These are phyloP conservation scores for Calameuta idolon DNA, from an alignment of 2,888 invertebrate species.

Conservation along the genomic window DNA sequence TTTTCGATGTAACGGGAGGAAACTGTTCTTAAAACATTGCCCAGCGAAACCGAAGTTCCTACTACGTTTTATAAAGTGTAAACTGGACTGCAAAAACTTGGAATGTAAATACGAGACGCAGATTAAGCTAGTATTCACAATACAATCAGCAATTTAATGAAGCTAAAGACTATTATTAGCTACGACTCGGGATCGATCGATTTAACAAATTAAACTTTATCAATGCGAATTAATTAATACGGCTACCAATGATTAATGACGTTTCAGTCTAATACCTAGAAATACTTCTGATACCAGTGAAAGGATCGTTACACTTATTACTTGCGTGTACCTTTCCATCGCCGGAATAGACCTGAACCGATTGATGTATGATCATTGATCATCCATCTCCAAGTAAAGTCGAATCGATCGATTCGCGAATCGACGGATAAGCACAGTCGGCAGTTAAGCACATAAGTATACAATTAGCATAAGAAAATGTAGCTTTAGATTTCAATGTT, in stretches of 20 bases:
- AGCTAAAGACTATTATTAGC: constrained; percentile 31
- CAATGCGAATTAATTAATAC: not conserved
- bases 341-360: not conserved
- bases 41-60: constrained; percentile 75
- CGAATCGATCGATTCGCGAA: constrained; percentile 52
- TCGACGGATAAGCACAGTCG: constrained; percentile 52
- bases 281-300: not conserved
- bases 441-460: constrained; percentile 63
- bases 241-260: not conserved
- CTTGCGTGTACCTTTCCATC: not conserved
- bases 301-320: not conserved
- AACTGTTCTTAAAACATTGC: constrained; percentile 67
- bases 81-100: constrained; percentile 61
- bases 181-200: not conserved
- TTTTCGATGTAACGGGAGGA: constrained; percentile 46
- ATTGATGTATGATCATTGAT: not conserved
- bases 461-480: constrained; percentile 63
- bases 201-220: not conserved
- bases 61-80: constrained; percentile 69
- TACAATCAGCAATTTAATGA: constrained; percentile 61
- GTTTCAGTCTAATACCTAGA: not conserved
- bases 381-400: constrained; percentile 32
- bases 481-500: constrained; percentile 65
- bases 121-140: constrained; percentile 45
- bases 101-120: constrained; percentile 52